Conservation (phyloP, 1,140 invertebrate species). For the Drosophila ogumai region DNA sequence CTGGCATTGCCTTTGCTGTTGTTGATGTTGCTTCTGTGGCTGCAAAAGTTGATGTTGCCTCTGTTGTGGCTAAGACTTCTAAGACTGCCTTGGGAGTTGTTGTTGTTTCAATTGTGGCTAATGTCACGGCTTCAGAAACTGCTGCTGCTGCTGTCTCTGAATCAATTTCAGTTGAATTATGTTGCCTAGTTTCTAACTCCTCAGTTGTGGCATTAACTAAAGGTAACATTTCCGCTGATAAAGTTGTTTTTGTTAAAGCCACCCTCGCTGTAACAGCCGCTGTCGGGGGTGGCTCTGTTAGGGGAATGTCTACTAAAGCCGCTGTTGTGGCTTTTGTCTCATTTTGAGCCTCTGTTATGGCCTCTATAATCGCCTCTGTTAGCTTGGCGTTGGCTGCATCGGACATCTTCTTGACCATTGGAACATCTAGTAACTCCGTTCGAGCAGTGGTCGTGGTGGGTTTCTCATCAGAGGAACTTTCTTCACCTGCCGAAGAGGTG, state of each 20-base stretch:
- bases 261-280: slow-evolving; percentile 25
- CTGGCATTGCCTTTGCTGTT: slow-evolving; percentile 2
- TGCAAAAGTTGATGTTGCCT: not conserved
- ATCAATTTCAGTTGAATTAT: not conserved
- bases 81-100: slow-evolving; percentile 4
- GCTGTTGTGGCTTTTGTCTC: slow-evolving; percentile 3
- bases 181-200: not conserved
- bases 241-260: slow-evolving; percentile 4
- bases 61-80: slow-evolving; percentile 2
- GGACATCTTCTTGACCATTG: slow-evolving; percentile 24
- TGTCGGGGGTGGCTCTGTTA: slow-evolving; percentile 2
- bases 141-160: slow-evolving; percentile 10
- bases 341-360: slow-evolving; percentile 16
- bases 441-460: not conserved
- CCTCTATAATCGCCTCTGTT: slow-evolving; percentile 11
- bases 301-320: not conserved
- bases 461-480: not conserved
- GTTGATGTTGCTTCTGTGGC: slow-evolving; percentile 11
- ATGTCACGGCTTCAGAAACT: slow-evolving; percentile 12
- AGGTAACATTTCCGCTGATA: not conserved
- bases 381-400: slow-evolving; percentile 8
- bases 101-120: slow-evolving; percentile 6
- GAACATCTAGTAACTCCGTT: slow-evolving; percentile 17
- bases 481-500: not conserved
- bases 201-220: slow-evolving; percentile 13